A percentile compares a stretch with the other conserved stretches of the same genome.
phyloP scores from a whole-genome alignment of 2,888 invertebrate species.

The Philonicus albiceps region DNA sequence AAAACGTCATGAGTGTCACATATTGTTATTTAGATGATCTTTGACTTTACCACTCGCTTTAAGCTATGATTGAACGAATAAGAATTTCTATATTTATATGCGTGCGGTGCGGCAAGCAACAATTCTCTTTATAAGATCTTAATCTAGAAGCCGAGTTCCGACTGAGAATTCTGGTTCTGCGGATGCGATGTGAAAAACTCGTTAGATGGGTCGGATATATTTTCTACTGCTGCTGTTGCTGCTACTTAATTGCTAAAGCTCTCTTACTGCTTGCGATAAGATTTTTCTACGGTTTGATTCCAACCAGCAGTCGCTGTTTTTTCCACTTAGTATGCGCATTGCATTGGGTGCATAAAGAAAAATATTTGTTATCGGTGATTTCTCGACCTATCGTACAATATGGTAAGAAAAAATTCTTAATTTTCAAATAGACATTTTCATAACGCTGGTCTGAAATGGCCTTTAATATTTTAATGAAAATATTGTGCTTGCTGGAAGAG shows the following conservation, averaged over 20 bases:
- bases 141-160: not conserved
- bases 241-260: not conserved
- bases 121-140: not conserved
- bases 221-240: not conserved
- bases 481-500: too few species aligned
- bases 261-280: not conserved
- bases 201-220: not conserved
- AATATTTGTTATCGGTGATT: not conserved
- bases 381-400: not conserved
- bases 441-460: too few species aligned
- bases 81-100: not conserved
- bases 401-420: not conserved
- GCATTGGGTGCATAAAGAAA: not conserved
- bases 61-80: not conserved
- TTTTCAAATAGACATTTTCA: not conserved
- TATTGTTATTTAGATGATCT: too few species aligned
- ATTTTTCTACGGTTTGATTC: not conserved
- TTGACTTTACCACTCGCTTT: too few species aligned
- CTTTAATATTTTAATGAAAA: too few species aligned
- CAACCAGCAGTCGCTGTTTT: not conserved
- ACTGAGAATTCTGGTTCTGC: not conserved
- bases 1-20: too few species aligned
- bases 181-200: not conserved
- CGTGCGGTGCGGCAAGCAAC: not conserved
- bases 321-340: not conserved